Evolutionary conservation across 2,888 invertebrate species (phyloP).

Genomic region (Schrankia costaestrigalis): DNA sequence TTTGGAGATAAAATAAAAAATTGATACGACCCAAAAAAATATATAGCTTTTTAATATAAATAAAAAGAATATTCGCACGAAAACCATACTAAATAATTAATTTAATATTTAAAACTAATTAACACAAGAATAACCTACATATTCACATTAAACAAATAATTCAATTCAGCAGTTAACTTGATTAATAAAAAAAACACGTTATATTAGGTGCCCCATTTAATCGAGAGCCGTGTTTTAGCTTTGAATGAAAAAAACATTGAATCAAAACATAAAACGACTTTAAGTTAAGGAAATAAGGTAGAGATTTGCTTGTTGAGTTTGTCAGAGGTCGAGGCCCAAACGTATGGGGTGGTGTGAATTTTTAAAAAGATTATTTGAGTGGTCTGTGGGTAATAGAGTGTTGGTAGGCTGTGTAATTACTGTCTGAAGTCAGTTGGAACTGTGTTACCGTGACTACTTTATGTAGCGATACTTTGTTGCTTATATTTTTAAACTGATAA

Average conservation of each 20-base stretch:
- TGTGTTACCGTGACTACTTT: constrained; percentile 47
- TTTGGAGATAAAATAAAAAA: no score
- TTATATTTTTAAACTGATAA: background rate
- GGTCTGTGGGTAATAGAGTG: constrained; percentile 54
- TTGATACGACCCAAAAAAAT: no score
- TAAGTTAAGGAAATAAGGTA: constrained; percentile 17
- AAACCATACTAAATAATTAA: no score
- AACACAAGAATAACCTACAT: no score
- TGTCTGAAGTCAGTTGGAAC: constrained; percentile 38
- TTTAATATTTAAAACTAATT: no score
- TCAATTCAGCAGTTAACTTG: no score
- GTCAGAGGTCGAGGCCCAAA: constrained; percentile 41
- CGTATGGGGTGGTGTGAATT: constrained; percentile 59
- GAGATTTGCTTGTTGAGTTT: constrained; percentile 34
- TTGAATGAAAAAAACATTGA: constrained; percentile 25
- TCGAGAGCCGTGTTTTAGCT: constrained; percentile 39
- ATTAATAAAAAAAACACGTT: constrained; percentile 40
- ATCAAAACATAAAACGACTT: constrained; percentile 20
- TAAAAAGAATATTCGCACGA: no score
- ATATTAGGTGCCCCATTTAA: constrained; percentile 57
- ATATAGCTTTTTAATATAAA: no score
- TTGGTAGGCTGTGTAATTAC: constrained; percentile 54
- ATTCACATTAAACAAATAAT: no score
- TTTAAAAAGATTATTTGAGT: constrained; percentile 73
- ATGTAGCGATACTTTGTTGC: constrained; percentile 8